Conservation (phyloP, 23 tunicate genomes). For the Trididemnum nubilum region DNA sequence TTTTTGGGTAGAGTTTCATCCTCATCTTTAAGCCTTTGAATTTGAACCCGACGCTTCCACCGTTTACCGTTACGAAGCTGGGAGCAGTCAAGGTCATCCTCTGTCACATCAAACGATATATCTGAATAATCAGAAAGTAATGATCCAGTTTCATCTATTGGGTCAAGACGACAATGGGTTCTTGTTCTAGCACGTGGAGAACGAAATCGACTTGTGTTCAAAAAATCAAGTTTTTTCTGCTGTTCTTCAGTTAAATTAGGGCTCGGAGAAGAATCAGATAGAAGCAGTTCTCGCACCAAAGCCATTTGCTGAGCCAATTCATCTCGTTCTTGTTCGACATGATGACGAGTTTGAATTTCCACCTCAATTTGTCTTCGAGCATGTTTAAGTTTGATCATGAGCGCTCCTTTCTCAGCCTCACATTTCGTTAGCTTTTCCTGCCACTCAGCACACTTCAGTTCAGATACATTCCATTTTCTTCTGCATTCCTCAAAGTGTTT, state of each 20-base stretch:
- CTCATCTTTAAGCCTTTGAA: conserved; percentile 28
- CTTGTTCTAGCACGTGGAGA: conserved; percentile 51
- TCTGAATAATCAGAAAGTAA: conserved; percentile 83
- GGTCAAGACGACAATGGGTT: conserved; percentile 50
- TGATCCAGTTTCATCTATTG: conserved; percentile 94
- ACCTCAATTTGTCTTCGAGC: conserved; percentile 89
- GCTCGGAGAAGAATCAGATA: conserved; percentile 51
- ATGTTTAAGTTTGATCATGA: conserved; percentile 86
- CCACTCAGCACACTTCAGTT: conserved; percentile 41
- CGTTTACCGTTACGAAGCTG: conserved; percentile 65
- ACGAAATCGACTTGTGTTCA: conserved; percentile 63
- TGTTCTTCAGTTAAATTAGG: conserved; percentile 83
- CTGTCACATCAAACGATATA: conserved; percentile 84
- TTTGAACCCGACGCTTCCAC: conserved; percentile 43
- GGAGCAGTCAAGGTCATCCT: conserved; percentile 85
- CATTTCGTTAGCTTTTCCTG: conserved; percentile 79
- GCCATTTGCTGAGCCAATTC: conserved; percentile 83
- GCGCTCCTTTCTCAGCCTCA: conserved; percentile 87
- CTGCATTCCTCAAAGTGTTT: conserved; percentile 66
- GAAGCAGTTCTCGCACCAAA: conserved; percentile 82
- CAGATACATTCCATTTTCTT: conserved; percentile 57
- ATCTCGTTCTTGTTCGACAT: conserved; percentile 91
- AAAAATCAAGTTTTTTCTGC: conserved; percentile 87
- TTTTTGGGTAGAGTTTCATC: conserved; percentile 69
- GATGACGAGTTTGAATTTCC: conserved; percentile 73